These are phyloP conservation scores for Rhagium mordax DNA, from an alignment of 2,888 invertebrate species.

Conservation along the genomic window DNA sequence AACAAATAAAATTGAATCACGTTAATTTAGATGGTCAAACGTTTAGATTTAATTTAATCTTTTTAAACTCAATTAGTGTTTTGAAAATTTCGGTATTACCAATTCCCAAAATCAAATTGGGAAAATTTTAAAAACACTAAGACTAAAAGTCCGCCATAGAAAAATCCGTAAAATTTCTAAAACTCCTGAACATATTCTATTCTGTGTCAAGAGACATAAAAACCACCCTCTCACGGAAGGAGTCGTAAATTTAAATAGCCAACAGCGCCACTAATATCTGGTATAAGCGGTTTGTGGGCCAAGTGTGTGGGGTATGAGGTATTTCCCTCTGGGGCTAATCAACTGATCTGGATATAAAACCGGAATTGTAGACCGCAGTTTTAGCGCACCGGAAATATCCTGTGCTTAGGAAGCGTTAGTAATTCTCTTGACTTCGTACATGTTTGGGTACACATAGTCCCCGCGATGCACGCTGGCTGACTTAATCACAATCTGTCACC, in stretches of 20 bases:
- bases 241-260: neutral
- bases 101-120: too few relatives aligned
- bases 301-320: neutral
- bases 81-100: too few relatives aligned
- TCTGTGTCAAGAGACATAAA: too few relatives aligned
- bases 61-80: too few relatives aligned
- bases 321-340: conserved; percentile 41
- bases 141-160: too few relatives aligned
- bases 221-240: too few relatives aligned
- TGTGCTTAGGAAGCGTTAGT: conserved; percentile 51
- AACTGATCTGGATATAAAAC: conserved; percentile 46
- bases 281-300: neutral
- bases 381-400: conserved; percentile 51
- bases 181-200: too few relatives aligned
- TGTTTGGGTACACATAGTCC: conserved; percentile 39
- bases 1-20: too few relatives aligned
- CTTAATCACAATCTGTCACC: conserved; percentile 51
- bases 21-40: too few relatives aligned
- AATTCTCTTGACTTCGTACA: conserved; percentile 48
- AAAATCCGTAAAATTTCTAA: too few relatives aligned
- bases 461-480: conserved; percentile 24
- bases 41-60: too few relatives aligned
- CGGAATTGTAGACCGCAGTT: conserved; percentile 48
- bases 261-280: neutral
- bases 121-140: too few relatives aligned